Evolutionary conservation across 2,113 vertebrate genomes (phyloP), one percentile per base, ranked within the genome.

Genomic region (Oplegnathus fasciatus): DNA sequence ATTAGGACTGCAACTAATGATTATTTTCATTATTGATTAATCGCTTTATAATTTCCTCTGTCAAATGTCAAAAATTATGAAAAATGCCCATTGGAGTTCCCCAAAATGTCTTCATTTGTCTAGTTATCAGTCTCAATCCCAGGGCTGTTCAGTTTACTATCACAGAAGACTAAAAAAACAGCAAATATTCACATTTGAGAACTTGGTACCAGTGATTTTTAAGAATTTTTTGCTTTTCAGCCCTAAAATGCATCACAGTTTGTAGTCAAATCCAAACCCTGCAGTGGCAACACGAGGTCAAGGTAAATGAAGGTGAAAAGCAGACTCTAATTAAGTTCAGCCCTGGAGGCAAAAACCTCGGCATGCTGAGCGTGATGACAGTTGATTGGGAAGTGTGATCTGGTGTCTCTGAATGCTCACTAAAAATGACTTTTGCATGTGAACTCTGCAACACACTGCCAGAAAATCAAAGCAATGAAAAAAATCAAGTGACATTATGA

Each of bases 291-390:
- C 65, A 78, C 28, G 64, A 77, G 78, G 85, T 86, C 89, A 88
- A 74, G 79, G 65, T 79, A 86, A 64, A 75, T 70, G 73, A 84
- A 88, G 66, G 68, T 64, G 82, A 87, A 92, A 83, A 75, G 42
- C 79, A 71, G 74, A 74, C 57, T 76, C 64, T 86, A 90, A 91
- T 89, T 90, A 90, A 83, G 20, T 52, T 60, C 28, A 73, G 34
- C 34, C 81, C 84, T 67, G 30, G 57, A 54, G 84, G 81, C 14
- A 58, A 62, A 80, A 69, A 32, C 30, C 78, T 82, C 66, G 3
- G 8, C 88, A 82, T 83, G 88, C 88, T 84, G 86, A 65, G 86
- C 10, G 68, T 34, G 86, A 84, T 86, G 89, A 90, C 89, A 86
- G 80, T 20, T 60, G 82, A 91, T 82, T 57, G 50, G 48, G 52